Evolutionary conservation across 2,113 vertebrate species (phyloP).

Genomic region (Brachypodius melanocephalos): DNA sequence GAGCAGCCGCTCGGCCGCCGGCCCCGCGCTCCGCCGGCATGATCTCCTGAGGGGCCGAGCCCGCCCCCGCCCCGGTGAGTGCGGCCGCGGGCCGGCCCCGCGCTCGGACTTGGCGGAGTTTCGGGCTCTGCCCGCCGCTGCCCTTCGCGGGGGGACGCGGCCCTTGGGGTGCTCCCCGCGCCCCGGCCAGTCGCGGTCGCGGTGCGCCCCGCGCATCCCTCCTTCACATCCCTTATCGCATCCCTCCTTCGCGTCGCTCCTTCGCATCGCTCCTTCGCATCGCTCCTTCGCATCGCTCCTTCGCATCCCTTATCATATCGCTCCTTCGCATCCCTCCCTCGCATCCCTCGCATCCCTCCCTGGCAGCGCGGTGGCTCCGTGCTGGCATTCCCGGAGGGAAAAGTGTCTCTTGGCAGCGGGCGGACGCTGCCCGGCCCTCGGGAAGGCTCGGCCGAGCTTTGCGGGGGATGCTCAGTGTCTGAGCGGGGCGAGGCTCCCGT

Average conservation of each 20-base stretch:
- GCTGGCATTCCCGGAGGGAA: background rate
- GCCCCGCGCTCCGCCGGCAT: background rate
- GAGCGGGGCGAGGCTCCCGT: background rate
- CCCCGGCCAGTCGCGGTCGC: background rate
- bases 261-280: background rate
- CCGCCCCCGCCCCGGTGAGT: background rate
- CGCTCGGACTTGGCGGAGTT: constrained; percentile 8
- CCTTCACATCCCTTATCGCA: no score
- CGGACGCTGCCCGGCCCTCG: background rate
- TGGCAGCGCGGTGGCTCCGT: background rate
- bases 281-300: no score
- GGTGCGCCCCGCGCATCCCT: background rate
- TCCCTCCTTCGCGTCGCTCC: no score
- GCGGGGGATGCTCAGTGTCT: background rate
- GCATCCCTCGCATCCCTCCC: background rate
- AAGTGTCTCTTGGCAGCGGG: background rate
- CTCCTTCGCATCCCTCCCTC: background rate
- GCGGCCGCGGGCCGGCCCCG: background rate
- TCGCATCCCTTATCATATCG: no score
- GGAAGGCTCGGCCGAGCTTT: background rate
- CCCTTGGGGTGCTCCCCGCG: background rate
- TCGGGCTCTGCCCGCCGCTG: background rate
- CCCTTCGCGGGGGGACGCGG: background rate
- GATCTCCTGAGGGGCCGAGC: constrained; percentile 12
- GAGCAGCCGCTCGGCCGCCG: background rate